phyloP scores from a whole-genome alignment of 2,113 vertebrate genomes.

The Telmatochromis brachygnathus region DNA sequence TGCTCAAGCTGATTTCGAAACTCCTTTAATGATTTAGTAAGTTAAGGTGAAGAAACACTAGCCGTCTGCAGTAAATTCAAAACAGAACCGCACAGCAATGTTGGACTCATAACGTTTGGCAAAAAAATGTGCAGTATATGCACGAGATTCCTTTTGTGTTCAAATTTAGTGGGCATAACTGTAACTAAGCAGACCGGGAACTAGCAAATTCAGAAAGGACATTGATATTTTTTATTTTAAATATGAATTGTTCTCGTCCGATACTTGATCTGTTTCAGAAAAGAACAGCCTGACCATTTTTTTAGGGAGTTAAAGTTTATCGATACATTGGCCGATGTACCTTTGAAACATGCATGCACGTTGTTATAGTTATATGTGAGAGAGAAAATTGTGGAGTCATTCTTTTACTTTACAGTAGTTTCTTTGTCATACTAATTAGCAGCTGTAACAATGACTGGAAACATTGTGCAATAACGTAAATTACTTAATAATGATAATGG shows the following conservation, averaged over 20 bases:
- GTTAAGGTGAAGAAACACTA: not conserved
- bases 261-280: not conserved
- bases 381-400: not conserved
- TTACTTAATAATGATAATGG: not conserved
- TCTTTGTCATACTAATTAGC: not conserved
- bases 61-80: not conserved
- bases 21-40: not conserved
- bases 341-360: not conserved
- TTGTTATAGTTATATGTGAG: not conserved
- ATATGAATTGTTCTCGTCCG: rapidly evolving
- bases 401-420: not conserved
- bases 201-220: not conserved
- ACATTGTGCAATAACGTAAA: not conserved
- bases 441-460: not conserved
- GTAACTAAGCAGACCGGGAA: not conserved
- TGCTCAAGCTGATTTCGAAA: not conserved
- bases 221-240: not conserved
- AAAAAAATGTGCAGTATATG: not conserved
- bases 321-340: not conserved
- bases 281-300: not conserved
- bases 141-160: not conserved
- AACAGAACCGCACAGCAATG: not conserved
- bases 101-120: not conserved
- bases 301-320: not conserved
- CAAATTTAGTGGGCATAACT: not conserved